These are phyloP conservation scores for Drosophila kepulauana DNA, from an alignment of 1,140 invertebrate species.

Conservation along the genomic window DNA sequence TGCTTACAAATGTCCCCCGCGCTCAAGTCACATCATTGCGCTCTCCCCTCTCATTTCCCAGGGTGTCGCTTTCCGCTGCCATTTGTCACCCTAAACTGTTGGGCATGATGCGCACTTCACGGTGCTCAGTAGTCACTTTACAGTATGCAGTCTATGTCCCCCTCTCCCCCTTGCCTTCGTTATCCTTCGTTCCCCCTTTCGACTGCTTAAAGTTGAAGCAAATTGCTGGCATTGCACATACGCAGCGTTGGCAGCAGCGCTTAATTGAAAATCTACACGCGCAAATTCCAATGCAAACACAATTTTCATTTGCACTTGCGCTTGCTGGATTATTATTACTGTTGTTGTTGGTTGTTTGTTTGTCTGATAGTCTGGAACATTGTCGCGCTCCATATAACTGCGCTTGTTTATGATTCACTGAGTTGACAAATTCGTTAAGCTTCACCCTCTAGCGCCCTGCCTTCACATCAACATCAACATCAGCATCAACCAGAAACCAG, in stretches of 20 bases:
- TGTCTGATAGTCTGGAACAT: slow-evolving; percentile 24
- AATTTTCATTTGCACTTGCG: slow-evolving; percentile 47
- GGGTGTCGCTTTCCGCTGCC: slow-evolving; percentile 35
- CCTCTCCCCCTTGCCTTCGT: no score
- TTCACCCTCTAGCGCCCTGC: background rate
- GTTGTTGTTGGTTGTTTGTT: slow-evolving; percentile 17
- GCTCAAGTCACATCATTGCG: slow-evolving; percentile 14
- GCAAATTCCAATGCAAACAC: slow-evolving; percentile 72
- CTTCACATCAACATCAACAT: no score
- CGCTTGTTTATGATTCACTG: slow-evolving; percentile 72
- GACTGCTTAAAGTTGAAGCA: slow-evolving; percentile 25
- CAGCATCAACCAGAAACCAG: slow-evolving; percentile 19
- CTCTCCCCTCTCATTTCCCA: slow-evolving; percentile 12
- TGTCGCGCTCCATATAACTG: slow-evolving; percentile 67
- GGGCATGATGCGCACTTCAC: slow-evolving; percentile 40
- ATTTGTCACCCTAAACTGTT: slow-evolving; percentile 69
- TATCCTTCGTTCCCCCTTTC: background rate
- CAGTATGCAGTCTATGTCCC: background rate
- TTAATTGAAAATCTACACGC: slow-evolving; percentile 74
- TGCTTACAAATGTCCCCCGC: slow-evolving; percentile 65
- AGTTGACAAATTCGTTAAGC: slow-evolving; percentile 71
- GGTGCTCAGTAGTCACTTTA: slow-evolving; percentile 24
- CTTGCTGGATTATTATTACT: slow-evolving; percentile 5
- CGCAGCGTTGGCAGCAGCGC: slow-evolving; percentile 50
- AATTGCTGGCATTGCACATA: slow-evolving; percentile 70